Evolutionary conservation across 2,888 invertebrate genomes (phyloP).

Genomic region (Anticlea derivata): DNA sequence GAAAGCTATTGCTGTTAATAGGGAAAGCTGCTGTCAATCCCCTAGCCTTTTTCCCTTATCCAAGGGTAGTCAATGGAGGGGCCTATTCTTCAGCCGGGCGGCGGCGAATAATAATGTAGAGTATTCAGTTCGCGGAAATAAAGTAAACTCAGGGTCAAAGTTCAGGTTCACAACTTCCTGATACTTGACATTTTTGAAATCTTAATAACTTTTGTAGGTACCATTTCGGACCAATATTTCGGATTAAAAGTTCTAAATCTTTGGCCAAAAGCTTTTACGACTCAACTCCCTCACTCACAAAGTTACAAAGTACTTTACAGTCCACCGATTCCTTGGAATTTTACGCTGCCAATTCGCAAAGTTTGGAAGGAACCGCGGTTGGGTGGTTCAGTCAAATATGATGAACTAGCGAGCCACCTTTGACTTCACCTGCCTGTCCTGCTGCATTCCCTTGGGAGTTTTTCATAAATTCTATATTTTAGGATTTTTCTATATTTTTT

Average conservation of each 20-base stretch:
- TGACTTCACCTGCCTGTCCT: no score
- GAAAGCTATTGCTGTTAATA: no score
- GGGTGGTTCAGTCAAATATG: slow-evolving; percentile 1
- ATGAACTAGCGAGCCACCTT: not conserved
- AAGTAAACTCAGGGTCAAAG: no score
- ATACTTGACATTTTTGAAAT: not conserved
- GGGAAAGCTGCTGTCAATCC: no score
- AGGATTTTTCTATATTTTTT: no score
- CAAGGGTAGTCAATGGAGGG: no score
- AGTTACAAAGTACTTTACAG: slow-evolving; percentile 29
- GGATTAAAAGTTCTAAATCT: slow-evolving; percentile 17
- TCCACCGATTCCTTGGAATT: slow-evolving; percentile 27
- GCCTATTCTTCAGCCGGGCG: no score
- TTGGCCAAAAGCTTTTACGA: slow-evolving; percentile 27
- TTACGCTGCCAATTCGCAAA: slow-evolving; percentile 27
- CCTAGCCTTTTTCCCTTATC: no score
- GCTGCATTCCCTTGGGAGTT: no score
- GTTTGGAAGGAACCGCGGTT: not conserved
- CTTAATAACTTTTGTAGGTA: not conserved
- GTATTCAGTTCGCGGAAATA: no score
- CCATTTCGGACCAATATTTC: slow-evolving; percentile 6
- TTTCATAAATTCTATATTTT: no score
- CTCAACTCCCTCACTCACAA: slow-evolving; percentile 21
- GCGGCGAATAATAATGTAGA: no score
- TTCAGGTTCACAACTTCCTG: not conserved